Evolutionary conservation across 1,140 invertebrate genomes (phyloP).

Genomic region (Drosophila willistoni): DNA sequence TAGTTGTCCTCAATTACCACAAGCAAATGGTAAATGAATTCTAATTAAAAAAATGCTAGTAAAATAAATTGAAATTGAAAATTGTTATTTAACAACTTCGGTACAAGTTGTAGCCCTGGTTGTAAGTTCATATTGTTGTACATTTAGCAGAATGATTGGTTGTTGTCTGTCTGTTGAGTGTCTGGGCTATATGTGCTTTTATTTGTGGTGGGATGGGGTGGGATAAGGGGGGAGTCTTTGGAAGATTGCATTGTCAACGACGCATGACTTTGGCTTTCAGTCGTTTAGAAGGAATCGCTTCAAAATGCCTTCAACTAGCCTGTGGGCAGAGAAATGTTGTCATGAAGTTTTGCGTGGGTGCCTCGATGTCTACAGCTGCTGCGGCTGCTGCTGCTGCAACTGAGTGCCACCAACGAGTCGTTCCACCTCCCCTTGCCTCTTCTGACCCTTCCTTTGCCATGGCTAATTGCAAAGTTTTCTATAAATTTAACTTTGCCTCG

Average conservation of each 20-base stretch:
- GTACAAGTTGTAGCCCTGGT: not conserved
- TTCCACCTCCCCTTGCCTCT: conserved; percentile 16
- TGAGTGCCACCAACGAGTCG: not conserved
- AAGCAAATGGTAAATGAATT: too few relatives aligned
- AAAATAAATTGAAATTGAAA: not conserved
- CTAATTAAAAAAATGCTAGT: not conserved
- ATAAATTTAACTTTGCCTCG: conserved; percentile 52
- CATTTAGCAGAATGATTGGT: conserved; percentile 10
- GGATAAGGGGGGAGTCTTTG: not conserved
- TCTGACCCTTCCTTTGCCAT: not conserved
- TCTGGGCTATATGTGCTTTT: not conserved
- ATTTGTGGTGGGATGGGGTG: too few relatives aligned
- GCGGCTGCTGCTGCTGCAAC: conserved; percentile 16
- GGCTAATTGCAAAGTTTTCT: conserved; percentile 74
- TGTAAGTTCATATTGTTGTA: not conserved
- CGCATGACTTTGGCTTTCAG: conserved; percentile 32
- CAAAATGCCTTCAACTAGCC: conserved; percentile 14
- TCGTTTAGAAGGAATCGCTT: not conserved
- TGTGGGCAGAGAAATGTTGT: conserved; percentile 7
- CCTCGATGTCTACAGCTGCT: conserved; percentile 39
- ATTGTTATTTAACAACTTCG: not conserved
- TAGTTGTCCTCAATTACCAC: too few relatives aligned
- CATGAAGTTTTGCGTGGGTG: conserved; percentile 41
- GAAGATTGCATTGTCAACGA: conserved; percentile 22
- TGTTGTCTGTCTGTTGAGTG: conserved; percentile 4